These are phyloP conservation scores for Nymphalis io DNA, from an alignment of 1,140 invertebrate species.

Conservation along the genomic window DNA sequence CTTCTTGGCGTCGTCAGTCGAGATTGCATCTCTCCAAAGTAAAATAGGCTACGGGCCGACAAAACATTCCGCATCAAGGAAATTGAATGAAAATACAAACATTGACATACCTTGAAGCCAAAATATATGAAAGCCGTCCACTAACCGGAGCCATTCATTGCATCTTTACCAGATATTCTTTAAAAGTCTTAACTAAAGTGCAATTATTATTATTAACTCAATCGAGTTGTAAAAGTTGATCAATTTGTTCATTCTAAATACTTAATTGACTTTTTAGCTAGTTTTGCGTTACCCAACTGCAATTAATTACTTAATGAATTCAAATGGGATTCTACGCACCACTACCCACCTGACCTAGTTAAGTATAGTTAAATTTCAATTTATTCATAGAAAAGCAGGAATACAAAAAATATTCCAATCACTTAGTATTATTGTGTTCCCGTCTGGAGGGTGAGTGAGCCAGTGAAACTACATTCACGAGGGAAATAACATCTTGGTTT, in stretches of 20 bases:
- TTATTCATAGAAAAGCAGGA: conserved; percentile 3
- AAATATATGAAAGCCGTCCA: too few species aligned
- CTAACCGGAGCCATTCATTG: not conserved
- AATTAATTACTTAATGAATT: conserved; percentile 30
- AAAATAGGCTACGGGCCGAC: conserved; percentile 61
- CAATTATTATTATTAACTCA: conserved; percentile 28
- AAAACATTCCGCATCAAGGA: conserved; percentile 53
- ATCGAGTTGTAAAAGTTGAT: conserved; percentile 24
- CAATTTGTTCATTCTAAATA: conserved; percentile 24
- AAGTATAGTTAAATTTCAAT: conserved; percentile 8
- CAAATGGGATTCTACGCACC: conserved; percentile 35
- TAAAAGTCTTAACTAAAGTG: not conserved
- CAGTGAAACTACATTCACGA: too few species aligned
- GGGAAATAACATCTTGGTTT: too few species aligned
- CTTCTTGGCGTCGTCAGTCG: conserved; percentile 42
- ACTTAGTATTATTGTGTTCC: too few species aligned
- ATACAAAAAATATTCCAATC: not conserved
- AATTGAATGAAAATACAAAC: conserved; percentile 49
- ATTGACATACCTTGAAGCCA: not conserved
- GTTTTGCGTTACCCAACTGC: conserved; percentile 27
- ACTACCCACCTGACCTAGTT: conserved; percentile 21
- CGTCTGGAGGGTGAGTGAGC: too few species aligned
- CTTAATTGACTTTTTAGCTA: conserved; percentile 26
- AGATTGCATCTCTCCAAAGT: conserved; percentile 46
- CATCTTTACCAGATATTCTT: not conserved